These are phyloP conservation scores for Halcyon senegalensis DNA, from an alignment of 2,113 vertebrate species.

Conservation along the genomic window DNA sequence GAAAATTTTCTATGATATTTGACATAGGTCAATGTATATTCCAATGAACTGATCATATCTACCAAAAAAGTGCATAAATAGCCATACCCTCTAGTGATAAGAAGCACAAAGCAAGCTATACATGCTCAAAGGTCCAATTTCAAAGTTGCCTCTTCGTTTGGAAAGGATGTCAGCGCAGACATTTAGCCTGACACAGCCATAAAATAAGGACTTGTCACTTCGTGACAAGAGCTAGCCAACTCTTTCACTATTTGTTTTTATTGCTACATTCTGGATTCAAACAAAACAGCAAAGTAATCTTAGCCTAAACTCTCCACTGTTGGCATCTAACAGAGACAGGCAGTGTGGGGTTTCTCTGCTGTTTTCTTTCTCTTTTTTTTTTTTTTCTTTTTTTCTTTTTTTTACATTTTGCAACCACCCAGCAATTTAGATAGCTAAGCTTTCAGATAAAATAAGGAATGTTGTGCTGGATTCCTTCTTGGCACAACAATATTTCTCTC, in stretches of 20 bases:
- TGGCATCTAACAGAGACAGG: not conserved
- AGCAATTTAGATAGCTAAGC: constrained; percentile 34
- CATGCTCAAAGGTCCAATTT: not conserved
- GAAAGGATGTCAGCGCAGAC: not conserved
- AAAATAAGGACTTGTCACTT: constrained; percentile 21
- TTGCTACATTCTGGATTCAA: constrained; percentile 22
- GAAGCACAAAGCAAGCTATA: not conserved
- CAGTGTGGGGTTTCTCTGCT: not conserved
- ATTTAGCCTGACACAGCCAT: not conserved
- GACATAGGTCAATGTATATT: not conserved
- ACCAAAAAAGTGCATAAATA: not conserved
- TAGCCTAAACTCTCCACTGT: not conserved
- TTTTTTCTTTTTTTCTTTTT: too few species aligned
- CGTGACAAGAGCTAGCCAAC: not conserved
- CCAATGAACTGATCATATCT: not conserved
- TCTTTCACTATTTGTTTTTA: constrained; percentile 39
- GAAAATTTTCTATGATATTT: not conserved
- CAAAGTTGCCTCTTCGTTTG: not conserved
- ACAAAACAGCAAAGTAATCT: constrained; percentile 6
- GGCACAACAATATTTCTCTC: not conserved
- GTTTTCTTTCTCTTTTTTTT: not conserved
- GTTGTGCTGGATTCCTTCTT: not conserved
- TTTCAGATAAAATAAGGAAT: constrained; percentile 26
- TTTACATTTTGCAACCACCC: not conserved
- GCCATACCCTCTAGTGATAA: not conserved